Evolutionary conservation across 1,140 invertebrate genomes (phyloP), one percentile per base, ranked within the genome.

Genomic region (Papilio xuthus): DNA sequence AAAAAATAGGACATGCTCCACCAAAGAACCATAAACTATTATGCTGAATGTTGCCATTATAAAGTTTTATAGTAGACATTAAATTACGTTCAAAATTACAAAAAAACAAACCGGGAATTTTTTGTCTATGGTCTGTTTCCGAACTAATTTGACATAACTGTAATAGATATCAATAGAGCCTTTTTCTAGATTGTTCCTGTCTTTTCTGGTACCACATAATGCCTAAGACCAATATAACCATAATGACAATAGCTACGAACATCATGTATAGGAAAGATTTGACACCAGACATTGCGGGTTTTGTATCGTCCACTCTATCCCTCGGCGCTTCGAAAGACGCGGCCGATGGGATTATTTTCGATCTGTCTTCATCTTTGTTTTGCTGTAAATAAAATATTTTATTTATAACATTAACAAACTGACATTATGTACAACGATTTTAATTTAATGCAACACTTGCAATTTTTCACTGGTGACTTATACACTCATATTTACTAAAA

Each of bases 141-240:
- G n/a, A 42, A 70, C n/a, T 10, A 37, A 41, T 69, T 37, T 23
- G 20, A 50, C 42, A 13, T 13, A n/a, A 70, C n/a, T 9, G 13
- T 32, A 32, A 67, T 32, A 37, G 26, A 13, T 56, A 70, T 94
- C 91, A 99, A 89, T 99, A 99, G 86, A 99, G 97, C 84, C 98
- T 95, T 94, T 99, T 99, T 88, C 97, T 95, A 82, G 96, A 96
- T 82, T 98, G 97, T 88, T 98, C 97, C 89, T 98, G 97, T 79
- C 97, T 96, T 90, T 98, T 98, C 88, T 98, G 97, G 89, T 99
- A 99, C 86, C 98, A 96, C 94, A 98, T 97, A 77, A 98, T 97
- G 50, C 96, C 98, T 72, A 98, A 95, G 9, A 99, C 97, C 2
- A 97, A 96, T 83, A 96, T 95, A 0, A 96, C 97, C 71, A 98